Conservation (phyloP, 2,888 invertebrate genomes). For the Hartigia nigra region DNA sequence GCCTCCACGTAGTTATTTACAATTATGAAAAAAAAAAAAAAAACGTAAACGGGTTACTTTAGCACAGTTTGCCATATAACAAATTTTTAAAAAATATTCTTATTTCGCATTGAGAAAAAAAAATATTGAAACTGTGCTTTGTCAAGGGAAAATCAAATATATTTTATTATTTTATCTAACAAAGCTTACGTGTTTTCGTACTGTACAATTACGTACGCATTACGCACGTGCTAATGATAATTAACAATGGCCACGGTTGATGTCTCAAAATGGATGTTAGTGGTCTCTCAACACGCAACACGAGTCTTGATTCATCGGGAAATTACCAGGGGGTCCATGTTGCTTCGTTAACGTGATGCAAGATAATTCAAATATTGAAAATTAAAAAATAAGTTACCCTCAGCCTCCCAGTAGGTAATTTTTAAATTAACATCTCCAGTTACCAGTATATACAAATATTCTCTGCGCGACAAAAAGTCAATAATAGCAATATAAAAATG, state of each 20-base stretch:
- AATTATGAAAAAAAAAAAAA: not conserved
- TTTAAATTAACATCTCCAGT: not conserved
- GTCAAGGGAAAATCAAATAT: not conserved
- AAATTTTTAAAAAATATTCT: not conserved
- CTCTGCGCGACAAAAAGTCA: not conserved
- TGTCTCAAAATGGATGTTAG: constrained; percentile 23
- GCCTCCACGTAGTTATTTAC: not conserved
- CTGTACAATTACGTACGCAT: constrained; percentile 27
- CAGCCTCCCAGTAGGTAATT: not conserved
- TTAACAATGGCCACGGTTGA: constrained; percentile 31
- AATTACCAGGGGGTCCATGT: constrained; percentile 15
- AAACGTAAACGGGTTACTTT: not conserved
- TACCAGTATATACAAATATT: not conserved
- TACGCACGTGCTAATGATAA: constrained; percentile 39
- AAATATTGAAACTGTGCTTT: not conserved
- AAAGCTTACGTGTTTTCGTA: not conserved
- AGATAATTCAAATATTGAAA: not conserved
- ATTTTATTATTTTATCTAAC: not conserved
- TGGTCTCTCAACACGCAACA: constrained; percentile 18
- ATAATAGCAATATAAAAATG: not conserved
- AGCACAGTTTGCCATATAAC: not conserved
- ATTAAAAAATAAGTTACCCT: not conserved
- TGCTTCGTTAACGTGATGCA: not conserved
- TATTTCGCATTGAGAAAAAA: too few relatives aligned
- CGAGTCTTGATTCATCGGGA: constrained; percentile 4